Percentiles rank a stretch among this genome's conserved stretches.
Evolutionary conservation across 2,113 vertebrate genomes (phyloP).

Genomic region (Cranoglanis bouderius): DNA sequence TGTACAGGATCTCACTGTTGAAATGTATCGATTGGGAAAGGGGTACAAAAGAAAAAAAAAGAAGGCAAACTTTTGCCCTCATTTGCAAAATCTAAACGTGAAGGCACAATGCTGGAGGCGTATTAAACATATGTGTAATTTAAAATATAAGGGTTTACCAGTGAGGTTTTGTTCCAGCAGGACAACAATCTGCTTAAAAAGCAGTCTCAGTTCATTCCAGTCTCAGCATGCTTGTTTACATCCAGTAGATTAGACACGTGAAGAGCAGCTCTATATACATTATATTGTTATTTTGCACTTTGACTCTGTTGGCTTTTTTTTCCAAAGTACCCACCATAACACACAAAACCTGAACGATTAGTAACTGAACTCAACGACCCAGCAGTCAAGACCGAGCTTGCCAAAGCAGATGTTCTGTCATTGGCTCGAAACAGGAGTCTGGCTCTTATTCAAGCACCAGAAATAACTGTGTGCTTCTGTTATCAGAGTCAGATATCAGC

Average conservation of each 20-base stretch:
- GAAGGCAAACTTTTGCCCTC: background rate
- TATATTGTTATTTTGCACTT: background rate
- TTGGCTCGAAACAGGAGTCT: background rate
- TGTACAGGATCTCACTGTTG: background rate
- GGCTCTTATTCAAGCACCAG: background rate
- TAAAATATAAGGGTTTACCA: background rate
- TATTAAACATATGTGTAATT: background rate
- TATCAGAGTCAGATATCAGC: background rate
- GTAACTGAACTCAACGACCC: slow-evolving; percentile 5
- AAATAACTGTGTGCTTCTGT: slow-evolving; percentile 3
- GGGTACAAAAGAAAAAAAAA: background rate
- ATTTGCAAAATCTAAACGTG: background rate
- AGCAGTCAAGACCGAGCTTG: background rate
- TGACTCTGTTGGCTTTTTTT: background rate
- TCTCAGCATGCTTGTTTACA: background rate
- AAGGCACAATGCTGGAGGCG: background rate
- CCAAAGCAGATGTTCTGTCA: slow-evolving; percentile 1
- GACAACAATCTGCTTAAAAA: background rate
- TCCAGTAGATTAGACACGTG: background rate
- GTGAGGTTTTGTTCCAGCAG: background rate
- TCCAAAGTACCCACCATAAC: background rate
- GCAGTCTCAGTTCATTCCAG: background rate
- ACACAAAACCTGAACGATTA: slow-evolving; percentile 6
- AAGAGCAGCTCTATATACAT: background rate
- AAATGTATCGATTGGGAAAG: background rate